Percentiles rank a stretch among this genome's conserved stretches.
These are phyloP conservation scores for Nebria salina DNA, from an alignment of 2,888 invertebrate species.

Conservation along the genomic window DNA sequence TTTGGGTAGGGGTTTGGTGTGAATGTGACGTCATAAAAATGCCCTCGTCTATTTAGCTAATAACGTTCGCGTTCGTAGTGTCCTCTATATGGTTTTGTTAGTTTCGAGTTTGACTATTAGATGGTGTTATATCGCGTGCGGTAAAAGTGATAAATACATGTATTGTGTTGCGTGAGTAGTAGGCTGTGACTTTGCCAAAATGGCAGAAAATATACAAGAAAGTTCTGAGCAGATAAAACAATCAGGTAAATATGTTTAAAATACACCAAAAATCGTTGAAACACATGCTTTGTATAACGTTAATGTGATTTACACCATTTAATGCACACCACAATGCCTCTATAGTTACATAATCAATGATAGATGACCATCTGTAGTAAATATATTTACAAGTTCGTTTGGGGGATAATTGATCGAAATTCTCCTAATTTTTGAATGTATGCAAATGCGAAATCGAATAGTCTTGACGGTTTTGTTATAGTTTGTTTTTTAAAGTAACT, in stretches of 20 bases:
- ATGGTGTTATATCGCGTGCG: constrained; percentile 28
- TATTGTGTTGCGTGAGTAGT: constrained; percentile 54
- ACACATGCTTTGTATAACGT: background rate
- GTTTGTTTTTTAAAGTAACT: constrained; percentile 2
- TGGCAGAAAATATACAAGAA: constrained; percentile 63
- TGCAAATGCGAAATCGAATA: background rate
- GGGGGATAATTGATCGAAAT: constrained; percentile 34
- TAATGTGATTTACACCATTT: background rate
- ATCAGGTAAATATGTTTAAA: constrained; percentile 58
- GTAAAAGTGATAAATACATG: constrained; percentile 44
- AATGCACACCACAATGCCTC: constrained; percentile 32
- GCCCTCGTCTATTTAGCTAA: background rate
- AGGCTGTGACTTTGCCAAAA: constrained; percentile 60
- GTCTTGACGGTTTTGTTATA: background rate
- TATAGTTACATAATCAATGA: constrained; percentile 60
- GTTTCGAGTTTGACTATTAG: constrained; percentile 11
- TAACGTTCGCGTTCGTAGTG: background rate
- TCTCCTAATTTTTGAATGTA: constrained; percentile 14
- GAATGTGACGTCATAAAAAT: background rate
- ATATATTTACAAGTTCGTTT: constrained; percentile 40
- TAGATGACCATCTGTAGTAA: constrained; percentile 61
- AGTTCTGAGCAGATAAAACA: constrained; percentile 60
- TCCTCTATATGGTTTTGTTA: constrained; percentile 28
- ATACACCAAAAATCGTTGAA: constrained; percentile 5
- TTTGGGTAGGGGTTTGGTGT: background rate